phyloP scores from a whole-genome alignment of 2,888 invertebrate species.

The Congeria kusceri region DNA sequence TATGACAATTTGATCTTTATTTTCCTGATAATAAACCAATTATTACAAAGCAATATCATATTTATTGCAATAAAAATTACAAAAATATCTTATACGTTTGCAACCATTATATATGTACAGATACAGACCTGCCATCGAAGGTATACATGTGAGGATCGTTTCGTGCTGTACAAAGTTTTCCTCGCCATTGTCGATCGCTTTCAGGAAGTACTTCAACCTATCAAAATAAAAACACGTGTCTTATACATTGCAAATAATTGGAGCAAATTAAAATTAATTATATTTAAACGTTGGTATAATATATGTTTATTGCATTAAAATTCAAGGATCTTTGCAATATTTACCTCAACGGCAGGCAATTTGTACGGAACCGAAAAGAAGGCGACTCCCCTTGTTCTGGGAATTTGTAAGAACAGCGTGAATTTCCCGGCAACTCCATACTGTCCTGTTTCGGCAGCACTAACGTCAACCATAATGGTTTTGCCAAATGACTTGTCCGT shows the following conservation, averaged over 20 bases:
- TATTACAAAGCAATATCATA: too few relatives aligned
- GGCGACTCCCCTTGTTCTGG: neutral
- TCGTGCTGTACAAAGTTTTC: neutral
- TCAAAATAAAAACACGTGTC: too few relatives aligned
- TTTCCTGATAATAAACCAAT: too few relatives aligned
- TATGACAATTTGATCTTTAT: too few relatives aligned
- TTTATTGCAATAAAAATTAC: too few relatives aligned
- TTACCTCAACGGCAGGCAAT: neutral
- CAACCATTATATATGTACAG: too few relatives aligned
- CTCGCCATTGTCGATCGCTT: neutral
- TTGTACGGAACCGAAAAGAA: neutral
- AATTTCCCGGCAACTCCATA: conserved; percentile 35
- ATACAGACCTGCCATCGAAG: conserved; percentile 6
- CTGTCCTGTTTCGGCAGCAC: conserved; percentile 29
- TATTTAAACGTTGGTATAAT: too few relatives aligned
- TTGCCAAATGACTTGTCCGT: too few relatives aligned
- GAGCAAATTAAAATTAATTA: neutral
- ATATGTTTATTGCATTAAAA: too few relatives aligned
- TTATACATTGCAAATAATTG: neutral
- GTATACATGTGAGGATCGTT: conserved; percentile 12
- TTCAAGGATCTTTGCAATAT: too few relatives aligned
- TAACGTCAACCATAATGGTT: conserved; percentile 8
- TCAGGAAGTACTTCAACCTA: conserved; percentile 2
- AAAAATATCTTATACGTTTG: too few relatives aligned
- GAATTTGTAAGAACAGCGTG: neutral